Base-by-base conservation (phyloP, 2,113 vertebrate species). In the Vulpes vulpes region DNA sequence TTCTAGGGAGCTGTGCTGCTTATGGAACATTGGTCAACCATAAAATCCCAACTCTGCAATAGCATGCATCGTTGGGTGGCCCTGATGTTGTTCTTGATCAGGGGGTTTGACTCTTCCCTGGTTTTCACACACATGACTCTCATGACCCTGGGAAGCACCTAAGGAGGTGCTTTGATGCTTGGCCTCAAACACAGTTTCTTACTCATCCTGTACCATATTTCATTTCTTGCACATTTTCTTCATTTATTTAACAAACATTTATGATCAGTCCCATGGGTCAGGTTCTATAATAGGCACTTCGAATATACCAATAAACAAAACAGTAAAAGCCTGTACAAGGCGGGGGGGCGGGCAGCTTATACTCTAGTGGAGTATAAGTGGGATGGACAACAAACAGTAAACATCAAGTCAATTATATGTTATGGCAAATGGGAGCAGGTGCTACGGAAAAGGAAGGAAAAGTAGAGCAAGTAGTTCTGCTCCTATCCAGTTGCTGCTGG, bases 281-380 rank as follows among this genome's bases (percentile, higher is more conserved):
- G 32, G 38, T 65, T 19, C 23, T 43, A 1, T 51, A 23, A 19
- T 55, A 57, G 32, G 15, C 8, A n/a, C n/a, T 71, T 69, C 60
- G 14, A 79, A 23, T 17, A 20, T 89, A 7, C 25, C 23, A 51
- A 49, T n/a, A 38, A 90, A 78, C 8, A 60, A 65, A 57, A 38
- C 23, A 53, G 51, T 22, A 16, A 49, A 82, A 80, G 19, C 35
- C 57, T 71, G 3, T 11, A 30, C 15, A 1, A 19, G 19, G 16
- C 25, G 6, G 1, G 30, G 65, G 7, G 0, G 2, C 2, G 10
- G 8, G 16, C 16, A 30, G 20, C 12, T 59, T 90, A 8, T 38
- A 27, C 78, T 32, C 23, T n/a, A 51, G 20, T 7, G 8, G 23
- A 81, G 9, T 43, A 43, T 43, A 43, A 43, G 43, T 43, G n/a